phyloP scores from a whole-genome alignment of 2,113 vertebrate genomes.

The Osmerus eperlanus region DNA sequence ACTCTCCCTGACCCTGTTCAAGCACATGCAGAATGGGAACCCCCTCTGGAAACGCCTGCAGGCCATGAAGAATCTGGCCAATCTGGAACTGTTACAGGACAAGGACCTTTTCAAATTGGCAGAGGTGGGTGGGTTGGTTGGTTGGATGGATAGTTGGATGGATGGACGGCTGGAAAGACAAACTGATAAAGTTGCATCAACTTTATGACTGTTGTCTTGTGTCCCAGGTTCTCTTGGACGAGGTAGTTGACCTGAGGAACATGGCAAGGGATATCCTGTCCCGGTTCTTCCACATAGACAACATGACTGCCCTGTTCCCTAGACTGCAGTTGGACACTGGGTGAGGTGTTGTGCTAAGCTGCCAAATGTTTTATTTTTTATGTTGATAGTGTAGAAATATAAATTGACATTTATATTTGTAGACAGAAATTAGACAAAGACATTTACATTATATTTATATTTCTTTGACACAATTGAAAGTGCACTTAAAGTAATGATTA shows the following conservation, averaged over 20 bases:
- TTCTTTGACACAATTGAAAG: too few species aligned
- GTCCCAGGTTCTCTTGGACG: conserved; percentile 40
- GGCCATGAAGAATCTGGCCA: conserved; percentile 44
- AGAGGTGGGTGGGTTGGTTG: background rate
- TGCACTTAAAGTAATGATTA: too few species aligned
- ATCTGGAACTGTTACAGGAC: conserved; percentile 34
- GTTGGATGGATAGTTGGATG: too few species aligned
- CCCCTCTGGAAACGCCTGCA: conserved; percentile 15
- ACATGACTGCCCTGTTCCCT: conserved; percentile 38
- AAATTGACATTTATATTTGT: background rate
- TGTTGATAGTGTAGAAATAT: background rate
- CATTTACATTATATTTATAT: too few species aligned
- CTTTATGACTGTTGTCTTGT: too few species aligned
- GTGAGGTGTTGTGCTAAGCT: background rate
- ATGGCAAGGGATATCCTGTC: conserved; percentile 36
- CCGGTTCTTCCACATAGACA: conserved; percentile 31
- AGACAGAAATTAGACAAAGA: too few species aligned
- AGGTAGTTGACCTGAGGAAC: conserved; percentile 18
- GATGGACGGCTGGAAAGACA: too few species aligned
- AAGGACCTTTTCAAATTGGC: conserved; percentile 34
- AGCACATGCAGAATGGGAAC: conserved; percentile 26
- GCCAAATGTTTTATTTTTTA: background rate
- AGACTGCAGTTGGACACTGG: background rate
- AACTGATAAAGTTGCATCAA: too few species aligned
- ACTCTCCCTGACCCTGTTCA: conserved; percentile 22